Percentiles rank a stretch among this genome's conserved stretches.
Evolutionary conservation across 2,888 invertebrate genomes (phyloP).

Genomic region (Epirrita christyi): DNA sequence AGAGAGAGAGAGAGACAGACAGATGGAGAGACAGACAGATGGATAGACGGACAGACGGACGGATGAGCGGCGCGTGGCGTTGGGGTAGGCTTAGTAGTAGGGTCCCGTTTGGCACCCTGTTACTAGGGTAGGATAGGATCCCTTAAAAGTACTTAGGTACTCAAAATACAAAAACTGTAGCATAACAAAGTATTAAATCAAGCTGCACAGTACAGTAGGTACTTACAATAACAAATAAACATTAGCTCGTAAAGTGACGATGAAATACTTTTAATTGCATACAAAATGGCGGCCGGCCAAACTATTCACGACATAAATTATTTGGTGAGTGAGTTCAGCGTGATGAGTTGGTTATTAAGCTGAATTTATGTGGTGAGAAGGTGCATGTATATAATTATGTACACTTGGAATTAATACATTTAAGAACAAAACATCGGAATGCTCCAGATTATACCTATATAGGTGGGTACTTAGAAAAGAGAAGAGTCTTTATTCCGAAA

Average conservation of each 20-base stretch:
- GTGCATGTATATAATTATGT: neutral
- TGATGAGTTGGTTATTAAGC: conserved; percentile 45
- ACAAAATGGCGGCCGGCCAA: conserved; percentile 50
- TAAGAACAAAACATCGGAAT: neutral
- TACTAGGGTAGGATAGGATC: too few species aligned
- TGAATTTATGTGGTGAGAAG: conserved; percentile 46
- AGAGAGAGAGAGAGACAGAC: too few species aligned
- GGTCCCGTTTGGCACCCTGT: too few species aligned
- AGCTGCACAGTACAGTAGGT: conserved; percentile 22
- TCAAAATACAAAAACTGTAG: neutral
- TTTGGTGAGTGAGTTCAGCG: conserved; percentile 45
- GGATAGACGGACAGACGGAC: too few species aligned
- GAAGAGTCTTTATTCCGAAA: too few species aligned
- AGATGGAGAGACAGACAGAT: too few species aligned
- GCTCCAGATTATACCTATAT: too few species aligned
- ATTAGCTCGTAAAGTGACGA: conserved; percentile 34
- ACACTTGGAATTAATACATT: neutral
- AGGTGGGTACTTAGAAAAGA: too few species aligned
- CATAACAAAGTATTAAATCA: conserved; percentile 12
- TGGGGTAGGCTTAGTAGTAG: too few species aligned
- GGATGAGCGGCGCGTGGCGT: too few species aligned
- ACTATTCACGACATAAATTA: conserved; percentile 46
- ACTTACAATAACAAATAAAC: conserved; percentile 34
- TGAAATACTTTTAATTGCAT: conserved; percentile 50
- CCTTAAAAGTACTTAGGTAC: too few species aligned